Percentiles rank a stretch among this genome's conserved stretches.
These are phyloP conservation scores for Psilopogon haemacephalus DNA, from an alignment of 2,113 vertebrate species.

Conservation along the genomic window DNA sequence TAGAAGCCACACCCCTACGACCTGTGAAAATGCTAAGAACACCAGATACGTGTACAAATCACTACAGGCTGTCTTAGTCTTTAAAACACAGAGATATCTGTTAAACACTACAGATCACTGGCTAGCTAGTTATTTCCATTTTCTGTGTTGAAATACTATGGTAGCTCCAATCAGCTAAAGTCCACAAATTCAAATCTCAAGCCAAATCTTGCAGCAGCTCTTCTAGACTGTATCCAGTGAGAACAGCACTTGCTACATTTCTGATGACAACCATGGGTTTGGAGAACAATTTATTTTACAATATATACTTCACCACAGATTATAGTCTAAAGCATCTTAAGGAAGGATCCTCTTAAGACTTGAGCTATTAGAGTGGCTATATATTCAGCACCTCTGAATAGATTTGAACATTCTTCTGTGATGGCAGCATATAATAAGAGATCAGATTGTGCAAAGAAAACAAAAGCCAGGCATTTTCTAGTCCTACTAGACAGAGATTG, in stretches of 20 bases:
- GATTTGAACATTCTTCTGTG: not conserved
- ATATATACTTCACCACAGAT: not conserved
- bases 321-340: not conserved
- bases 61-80: not conserved
- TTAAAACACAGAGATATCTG: not conserved
- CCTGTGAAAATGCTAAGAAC: not conserved
- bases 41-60: not conserved
- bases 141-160: not conserved
- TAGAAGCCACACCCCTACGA: not conserved
- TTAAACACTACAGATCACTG: not conserved
- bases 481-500: not conserved
- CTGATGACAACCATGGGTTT: not conserved
- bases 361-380: not conserved
- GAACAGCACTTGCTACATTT: not conserved
- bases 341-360: not conserved
- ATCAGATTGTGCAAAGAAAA: not conserved
- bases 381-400: not conserved
- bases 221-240: not conserved
- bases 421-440: fast-evolving
- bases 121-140: not conserved
- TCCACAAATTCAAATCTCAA: not conserved
- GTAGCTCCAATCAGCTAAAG: not conserved
- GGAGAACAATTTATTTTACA: not conserved
- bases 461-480: fast-evolving
- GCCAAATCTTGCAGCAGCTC: not conserved